Percentiles rank a stretch among this genome's conserved stretches.
phyloP scores from a whole-genome alignment of 2,888 invertebrate species.

The Xylophagus ater region DNA sequence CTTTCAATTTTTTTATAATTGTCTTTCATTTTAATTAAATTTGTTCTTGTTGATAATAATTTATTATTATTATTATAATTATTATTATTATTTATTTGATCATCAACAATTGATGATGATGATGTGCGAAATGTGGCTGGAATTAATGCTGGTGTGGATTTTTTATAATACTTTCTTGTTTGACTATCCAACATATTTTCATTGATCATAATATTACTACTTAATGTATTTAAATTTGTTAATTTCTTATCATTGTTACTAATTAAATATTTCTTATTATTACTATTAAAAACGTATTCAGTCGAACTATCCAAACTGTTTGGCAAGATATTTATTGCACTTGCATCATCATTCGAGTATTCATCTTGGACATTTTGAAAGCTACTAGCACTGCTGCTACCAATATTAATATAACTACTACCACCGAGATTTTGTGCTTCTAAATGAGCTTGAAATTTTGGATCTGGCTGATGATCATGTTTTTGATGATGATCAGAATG shows the following conservation, averaged over 20 bases:
- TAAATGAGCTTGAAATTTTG: not conserved
- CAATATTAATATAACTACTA: constrained; percentile 14
- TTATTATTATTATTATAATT: no score
- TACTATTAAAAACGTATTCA: constrained; percentile 23
- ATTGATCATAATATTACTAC: no score
- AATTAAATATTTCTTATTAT: constrained; percentile 15
- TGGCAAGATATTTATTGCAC: constrained; percentile 22
- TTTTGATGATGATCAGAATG: constrained; percentile 12
- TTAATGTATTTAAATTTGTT: no score
- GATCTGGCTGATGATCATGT: constrained; percentile 12
- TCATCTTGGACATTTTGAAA: constrained; percentile 14
- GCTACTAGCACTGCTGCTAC: constrained; percentile 13
- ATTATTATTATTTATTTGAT: no score
- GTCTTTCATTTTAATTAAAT: no score
- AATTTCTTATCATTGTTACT: no score
- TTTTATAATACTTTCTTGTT: constrained; percentile 2
- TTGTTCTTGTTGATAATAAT: no score
- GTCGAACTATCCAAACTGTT: constrained; percentile 23
- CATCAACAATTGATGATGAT: no score
- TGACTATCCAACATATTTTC: not conserved
- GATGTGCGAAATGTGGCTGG: not conserved
- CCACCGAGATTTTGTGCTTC: constrained; percentile 1
- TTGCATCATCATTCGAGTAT: constrained; percentile 24
- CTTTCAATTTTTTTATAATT: no score
- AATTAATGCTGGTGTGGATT: not conserved